Conservation (phyloP, 2,888 invertebrate species). For the Lymantria dispar region DNA sequence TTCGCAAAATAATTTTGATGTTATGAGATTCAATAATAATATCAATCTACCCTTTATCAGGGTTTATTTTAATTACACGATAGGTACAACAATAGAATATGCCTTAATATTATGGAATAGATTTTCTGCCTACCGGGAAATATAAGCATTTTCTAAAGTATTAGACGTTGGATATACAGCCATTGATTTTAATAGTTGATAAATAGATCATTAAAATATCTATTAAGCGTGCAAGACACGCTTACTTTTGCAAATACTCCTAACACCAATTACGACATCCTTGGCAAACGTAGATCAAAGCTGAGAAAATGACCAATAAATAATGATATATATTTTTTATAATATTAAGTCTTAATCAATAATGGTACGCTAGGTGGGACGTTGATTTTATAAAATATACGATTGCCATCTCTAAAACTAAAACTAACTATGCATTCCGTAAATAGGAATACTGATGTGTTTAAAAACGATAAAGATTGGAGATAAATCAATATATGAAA, state of each 20-base stretch:
- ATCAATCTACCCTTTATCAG: slow-evolving; percentile 31
- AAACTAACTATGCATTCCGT: slow-evolving; percentile 16
- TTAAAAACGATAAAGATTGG: slow-evolving; percentile 4
- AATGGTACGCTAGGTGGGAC: slow-evolving; percentile 76
- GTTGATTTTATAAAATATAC: slow-evolving; percentile 36
- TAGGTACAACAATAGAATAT: slow-evolving; percentile 50
- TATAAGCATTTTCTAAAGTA: slow-evolving; percentile 50
- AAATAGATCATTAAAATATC: not conserved
- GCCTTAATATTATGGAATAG: slow-evolving; percentile 51
- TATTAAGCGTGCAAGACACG: slow-evolving; percentile 1
- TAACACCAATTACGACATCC: slow-evolving; percentile 43
- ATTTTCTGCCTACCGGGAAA: slow-evolving; percentile 49
- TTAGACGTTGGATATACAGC: slow-evolving; percentile 48
- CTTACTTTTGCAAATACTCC: slow-evolving; percentile 28
- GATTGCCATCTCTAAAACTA: slow-evolving; percentile 21
- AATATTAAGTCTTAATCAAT: slow-evolving; percentile 57
- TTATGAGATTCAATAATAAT: slow-evolving; percentile 55
- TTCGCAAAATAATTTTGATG: slow-evolving; percentile 77
- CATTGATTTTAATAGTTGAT: slow-evolving; percentile 22
- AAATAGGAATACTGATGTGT: slow-evolving; percentile 16
- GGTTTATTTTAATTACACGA: slow-evolving; percentile 35
- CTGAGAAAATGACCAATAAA: slow-evolving; percentile 29
- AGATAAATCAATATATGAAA: slow-evolving; percentile 23
- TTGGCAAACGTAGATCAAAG: slow-evolving; percentile 30
- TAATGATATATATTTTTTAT: slow-evolving; percentile 28